Conservation (phyloP, 1,140 invertebrate species). For the Anastrepha ludens region DNA sequence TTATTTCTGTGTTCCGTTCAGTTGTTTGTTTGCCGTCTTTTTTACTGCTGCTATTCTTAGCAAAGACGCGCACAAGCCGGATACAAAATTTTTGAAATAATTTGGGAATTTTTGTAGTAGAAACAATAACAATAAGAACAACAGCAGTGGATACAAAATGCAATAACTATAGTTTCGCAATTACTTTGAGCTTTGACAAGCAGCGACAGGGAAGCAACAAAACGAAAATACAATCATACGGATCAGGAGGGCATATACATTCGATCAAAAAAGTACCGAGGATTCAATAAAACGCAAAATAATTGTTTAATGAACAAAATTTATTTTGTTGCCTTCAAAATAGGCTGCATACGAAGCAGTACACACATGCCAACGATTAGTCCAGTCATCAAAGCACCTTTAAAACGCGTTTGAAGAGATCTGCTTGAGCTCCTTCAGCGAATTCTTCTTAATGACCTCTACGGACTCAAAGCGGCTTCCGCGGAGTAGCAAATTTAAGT, state of each 20-base stretch:
- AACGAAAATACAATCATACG: no score
- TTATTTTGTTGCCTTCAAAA: no score
- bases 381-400: no score
- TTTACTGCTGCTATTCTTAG: not conserved
- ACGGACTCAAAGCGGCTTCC: no score
- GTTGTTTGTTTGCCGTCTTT: not conserved
- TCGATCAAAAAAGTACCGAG: no score
- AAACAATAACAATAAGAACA: not conserved
- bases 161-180: conserved; percentile 17
- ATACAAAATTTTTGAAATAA: not conserved
- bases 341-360: no score
- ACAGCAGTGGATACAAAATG: not conserved
- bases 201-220: not conserved
- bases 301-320: no score
- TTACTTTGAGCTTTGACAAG: conserved; percentile 21
- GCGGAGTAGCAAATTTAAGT: not conserved
- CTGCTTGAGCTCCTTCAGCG: no score
- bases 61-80: not conserved
- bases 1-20: not conserved
- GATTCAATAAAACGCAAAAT: not conserved
- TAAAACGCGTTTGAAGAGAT: no score
- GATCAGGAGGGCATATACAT: no score
- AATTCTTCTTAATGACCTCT: no score
- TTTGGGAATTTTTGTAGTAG: not conserved
- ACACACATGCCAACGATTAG: no score